Percentiles rank a stretch among this genome's conserved stretches.
phyloP scores from a whole-genome alignment of 2,113 vertebrate genomes.

The Paradisaea rubra region DNA sequence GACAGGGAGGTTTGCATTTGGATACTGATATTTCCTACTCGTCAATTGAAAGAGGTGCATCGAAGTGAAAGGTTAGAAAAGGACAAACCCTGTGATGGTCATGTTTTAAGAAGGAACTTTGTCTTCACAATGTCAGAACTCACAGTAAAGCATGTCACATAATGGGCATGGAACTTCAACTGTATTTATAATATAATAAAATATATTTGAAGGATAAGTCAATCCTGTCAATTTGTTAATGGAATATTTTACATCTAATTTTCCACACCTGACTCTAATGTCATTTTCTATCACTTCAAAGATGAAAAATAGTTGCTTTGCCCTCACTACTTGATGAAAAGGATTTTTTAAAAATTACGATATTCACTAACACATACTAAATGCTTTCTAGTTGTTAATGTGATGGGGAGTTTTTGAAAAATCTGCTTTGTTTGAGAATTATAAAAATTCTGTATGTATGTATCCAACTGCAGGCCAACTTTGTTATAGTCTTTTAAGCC shows the following conservation, averaged over 20 bases:
- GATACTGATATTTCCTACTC: neutral
- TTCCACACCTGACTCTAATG: neutral
- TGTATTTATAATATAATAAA: neutral
- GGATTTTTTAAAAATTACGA: neutral
- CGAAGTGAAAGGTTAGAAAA: neutral
- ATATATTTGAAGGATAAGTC: neutral
- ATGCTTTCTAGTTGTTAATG: neutral
- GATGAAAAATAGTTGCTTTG: neutral
- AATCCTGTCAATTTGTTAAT: neutral
- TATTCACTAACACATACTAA: neutral
- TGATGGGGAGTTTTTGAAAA: neutral
- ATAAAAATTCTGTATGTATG: neutral
- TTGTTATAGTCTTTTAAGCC: neutral
- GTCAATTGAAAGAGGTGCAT: neutral
- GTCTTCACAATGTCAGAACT: neutral
- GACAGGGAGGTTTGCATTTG: neutral
- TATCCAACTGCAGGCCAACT: neutral
- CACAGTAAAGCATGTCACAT: neutral
- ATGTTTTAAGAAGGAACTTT: neutral
- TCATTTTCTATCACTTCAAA: neutral
- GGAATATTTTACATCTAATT: neutral
- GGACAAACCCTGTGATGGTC: accelerated
- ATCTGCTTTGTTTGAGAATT: neutral
- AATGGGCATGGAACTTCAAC: neutral
- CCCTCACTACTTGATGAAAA: neutral